phyloP scores from a whole-genome alignment of 1,140 invertebrate species.

The Dysdera silvatica region DNA sequence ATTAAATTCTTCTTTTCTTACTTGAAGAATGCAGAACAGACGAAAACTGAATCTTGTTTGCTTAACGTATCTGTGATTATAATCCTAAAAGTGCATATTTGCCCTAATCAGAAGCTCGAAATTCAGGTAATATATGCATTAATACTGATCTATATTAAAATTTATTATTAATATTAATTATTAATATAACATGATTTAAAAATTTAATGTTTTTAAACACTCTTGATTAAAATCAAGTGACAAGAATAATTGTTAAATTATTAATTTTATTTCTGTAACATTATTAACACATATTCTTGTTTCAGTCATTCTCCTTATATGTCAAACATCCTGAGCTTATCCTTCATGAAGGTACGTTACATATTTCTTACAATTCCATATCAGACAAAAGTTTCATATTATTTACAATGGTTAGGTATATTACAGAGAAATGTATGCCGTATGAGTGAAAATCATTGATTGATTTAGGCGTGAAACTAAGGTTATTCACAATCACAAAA shows the following conservation, averaged over 20 bases:
- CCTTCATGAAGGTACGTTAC: conserved; percentile 24
- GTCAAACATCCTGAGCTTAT: conserved; percentile 23
- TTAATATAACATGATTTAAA: not conserved
- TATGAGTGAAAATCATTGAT: too few relatives aligned
- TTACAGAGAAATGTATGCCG: too few relatives aligned
- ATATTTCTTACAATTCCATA: not conserved
- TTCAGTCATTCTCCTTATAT: conserved; percentile 33
- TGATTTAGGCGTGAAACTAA: too few relatives aligned
- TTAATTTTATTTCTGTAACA: not conserved
- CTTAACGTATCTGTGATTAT: conserved; percentile 17
- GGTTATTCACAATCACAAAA: not conserved
- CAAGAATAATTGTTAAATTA: too few relatives aligned
- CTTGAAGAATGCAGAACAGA: conserved; percentile 8
- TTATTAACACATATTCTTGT: conserved; percentile 15
- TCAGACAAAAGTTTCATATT: not conserved
- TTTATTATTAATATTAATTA: not conserved
- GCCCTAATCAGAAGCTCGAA: not conserved
- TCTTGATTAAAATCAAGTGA: too few relatives aligned
- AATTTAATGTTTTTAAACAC: conserved; percentile 28
- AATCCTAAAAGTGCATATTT: not conserved
- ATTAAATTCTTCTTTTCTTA: not conserved
- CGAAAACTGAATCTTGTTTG: conserved; percentile 16
- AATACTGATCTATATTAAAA: not conserved
- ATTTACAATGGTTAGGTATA: too few relatives aligned
- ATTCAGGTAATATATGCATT: conserved; percentile 5